phyloP scores from a whole-genome alignment of 2,113 vertebrate species.

The Pteronura brasiliensis region DNA sequence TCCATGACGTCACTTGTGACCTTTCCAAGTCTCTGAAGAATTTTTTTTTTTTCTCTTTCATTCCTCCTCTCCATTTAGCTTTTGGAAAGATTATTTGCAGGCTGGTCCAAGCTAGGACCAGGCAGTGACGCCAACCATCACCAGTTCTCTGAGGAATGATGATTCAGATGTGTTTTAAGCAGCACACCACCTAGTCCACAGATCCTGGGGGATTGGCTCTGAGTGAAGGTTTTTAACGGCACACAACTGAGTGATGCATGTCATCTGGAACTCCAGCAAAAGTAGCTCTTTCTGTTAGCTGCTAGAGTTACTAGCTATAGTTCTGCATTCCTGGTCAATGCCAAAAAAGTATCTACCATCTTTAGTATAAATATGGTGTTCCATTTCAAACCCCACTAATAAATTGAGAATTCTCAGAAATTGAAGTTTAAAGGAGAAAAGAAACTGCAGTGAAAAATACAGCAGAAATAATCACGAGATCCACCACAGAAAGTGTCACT shows the following conservation, averaged over 20 bases:
- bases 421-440: background rate
- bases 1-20: conserved; percentile 64
- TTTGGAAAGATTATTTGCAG: conserved; percentile 67
- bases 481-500: background rate
- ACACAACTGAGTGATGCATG: conserved; percentile 44
- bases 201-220: conserved; percentile 26
- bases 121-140: conserved; percentile 45
- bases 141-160: conserved; percentile 57
- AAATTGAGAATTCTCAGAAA: background rate
- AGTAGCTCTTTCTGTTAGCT: background rate
- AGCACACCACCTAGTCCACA: conserved; percentile 36
- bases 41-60: conserved; percentile 42
- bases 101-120: conserved; percentile 64
- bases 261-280: conserved; percentile 1
- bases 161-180: conserved; percentile 58
- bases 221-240: conserved; percentile 58
- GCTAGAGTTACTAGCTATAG: background rate
- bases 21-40: conserved; percentile 61
- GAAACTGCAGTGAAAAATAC: background rate
- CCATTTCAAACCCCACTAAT: background rate
- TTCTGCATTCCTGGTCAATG: background rate
- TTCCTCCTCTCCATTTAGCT: conserved; percentile 65
- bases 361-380: background rate
- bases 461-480: background rate
- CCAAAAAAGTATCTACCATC: background rate